Conservation (phyloP, 2,888 invertebrate genomes). For the Girardia tigrina region DNA sequence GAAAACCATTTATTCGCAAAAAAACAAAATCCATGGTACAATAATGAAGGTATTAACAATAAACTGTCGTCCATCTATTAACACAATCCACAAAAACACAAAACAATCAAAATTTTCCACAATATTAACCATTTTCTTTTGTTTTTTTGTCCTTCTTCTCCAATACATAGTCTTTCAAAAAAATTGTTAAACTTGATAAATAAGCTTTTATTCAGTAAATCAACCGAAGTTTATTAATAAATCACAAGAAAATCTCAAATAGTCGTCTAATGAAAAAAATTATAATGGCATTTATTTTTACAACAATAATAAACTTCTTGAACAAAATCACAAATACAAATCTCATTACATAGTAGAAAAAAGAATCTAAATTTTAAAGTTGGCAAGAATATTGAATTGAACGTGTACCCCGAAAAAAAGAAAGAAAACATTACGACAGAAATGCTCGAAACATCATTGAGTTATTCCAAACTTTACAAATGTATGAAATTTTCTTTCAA, state of each 20-base stretch:
- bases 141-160: not conserved
- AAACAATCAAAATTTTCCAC: not conserved
- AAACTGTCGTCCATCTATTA: not conserved
- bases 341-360: constrained; percentile 11
- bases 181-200: not conserved
- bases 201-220: too few species aligned
- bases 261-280: not conserved
- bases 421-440: not conserved
- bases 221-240: too few species aligned
- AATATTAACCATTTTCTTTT: not conserved
- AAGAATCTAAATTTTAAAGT: constrained; percentile 4
- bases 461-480: not conserved
- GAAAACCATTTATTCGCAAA: not conserved
- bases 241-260: not conserved
- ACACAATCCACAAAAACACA: not conserved
- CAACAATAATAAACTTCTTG: not conserved
- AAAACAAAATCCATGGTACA: not conserved
- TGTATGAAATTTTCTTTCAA: not conserved
- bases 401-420: not conserved
- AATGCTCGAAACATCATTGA: not conserved
- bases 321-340: constrained; percentile 9
- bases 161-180: not conserved
- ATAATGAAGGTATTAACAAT: not conserved
- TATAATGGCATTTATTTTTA: not conserved
- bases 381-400: not conserved